Evolutionary conservation across 1,140 invertebrate species (phyloP).

Genomic region (Harpegnathos saltator): DNA sequence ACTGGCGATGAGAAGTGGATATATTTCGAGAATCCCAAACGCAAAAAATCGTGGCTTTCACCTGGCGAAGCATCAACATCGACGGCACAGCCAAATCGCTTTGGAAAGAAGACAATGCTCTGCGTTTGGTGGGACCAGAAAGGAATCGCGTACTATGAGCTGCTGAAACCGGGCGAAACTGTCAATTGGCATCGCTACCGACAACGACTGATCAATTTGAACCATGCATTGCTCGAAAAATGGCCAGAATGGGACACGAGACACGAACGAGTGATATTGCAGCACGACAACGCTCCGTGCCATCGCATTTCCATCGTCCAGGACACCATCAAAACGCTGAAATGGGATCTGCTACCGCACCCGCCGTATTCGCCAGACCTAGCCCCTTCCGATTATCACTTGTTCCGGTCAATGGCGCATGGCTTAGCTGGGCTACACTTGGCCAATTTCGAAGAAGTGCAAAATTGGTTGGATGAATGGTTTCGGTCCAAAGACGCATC

Average conservation of each 20-base stretch:
- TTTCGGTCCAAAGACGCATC: constrained; percentile 16
- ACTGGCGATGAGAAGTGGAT: too few relatives aligned
- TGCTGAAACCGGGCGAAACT: constrained; percentile 5
- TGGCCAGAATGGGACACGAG: not conserved
- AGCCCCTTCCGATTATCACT: not conserved
- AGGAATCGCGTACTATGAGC: not conserved
- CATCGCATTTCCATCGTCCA: constrained; percentile 25
- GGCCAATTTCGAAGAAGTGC: constrained; percentile 24
- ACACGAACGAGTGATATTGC: not conserved
- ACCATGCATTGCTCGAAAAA: not conserved
- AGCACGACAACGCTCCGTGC: constrained; percentile 19
- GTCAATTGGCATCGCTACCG: not conserved
- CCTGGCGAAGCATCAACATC: not conserved
- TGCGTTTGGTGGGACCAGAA: constrained; percentile 2
- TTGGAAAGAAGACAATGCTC: not conserved
- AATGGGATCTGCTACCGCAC: constrained; percentile 8
- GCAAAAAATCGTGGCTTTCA: constrained; percentile 7
- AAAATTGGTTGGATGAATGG: constrained; percentile 30
- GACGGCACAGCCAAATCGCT: constrained; percentile 3
- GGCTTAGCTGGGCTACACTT: constrained; percentile 10
- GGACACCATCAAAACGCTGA: constrained; percentile 19
- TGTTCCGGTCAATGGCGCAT: not conserved
- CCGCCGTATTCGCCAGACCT: constrained; percentile 5
- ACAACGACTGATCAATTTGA: constrained; percentile 7
- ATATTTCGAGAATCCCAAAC: not conserved